Percentiles rank a stretch among this genome's conserved stretches.
Evolutionary conservation across 1,140 invertebrate species (phyloP).

Genomic region (Portunus trituberculatus): DNA sequence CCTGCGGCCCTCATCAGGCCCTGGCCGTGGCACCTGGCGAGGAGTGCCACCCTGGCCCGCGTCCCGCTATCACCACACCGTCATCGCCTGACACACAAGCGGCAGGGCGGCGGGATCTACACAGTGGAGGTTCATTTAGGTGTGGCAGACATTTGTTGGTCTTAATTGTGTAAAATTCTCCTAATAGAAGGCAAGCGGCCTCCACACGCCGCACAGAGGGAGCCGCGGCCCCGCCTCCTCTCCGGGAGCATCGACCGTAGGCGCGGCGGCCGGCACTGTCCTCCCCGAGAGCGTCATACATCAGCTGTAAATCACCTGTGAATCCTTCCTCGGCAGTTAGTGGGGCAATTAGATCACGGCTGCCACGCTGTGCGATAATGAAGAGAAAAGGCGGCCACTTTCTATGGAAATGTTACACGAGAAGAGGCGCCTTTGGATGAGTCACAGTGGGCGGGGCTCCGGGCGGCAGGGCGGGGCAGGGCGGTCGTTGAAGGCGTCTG

Average conservation of each 20-base stretch:
- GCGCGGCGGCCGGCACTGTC: slow-evolving; percentile 34
- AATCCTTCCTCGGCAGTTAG: slow-evolving; percentile 74
- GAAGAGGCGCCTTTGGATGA: neutral
- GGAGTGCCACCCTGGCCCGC: too few species aligned
- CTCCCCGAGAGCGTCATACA: slow-evolving; percentile 59
- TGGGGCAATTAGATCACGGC: slow-evolving; percentile 73
- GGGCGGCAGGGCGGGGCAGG: neutral
- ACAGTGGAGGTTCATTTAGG: slow-evolving; percentile 56
- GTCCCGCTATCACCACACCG: too few species aligned
- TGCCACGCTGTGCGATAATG: slow-evolving; percentile 72
- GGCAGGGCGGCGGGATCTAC: slow-evolving; percentile 43
- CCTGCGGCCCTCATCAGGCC: too few species aligned
- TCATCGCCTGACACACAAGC: neutral
- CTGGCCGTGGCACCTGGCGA: too few species aligned
- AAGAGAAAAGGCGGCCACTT: slow-evolving; percentile 68
- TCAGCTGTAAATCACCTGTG: slow-evolving; percentile 73
- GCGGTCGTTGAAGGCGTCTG: neutral
- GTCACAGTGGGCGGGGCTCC: neutral
- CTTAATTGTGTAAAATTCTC: slow-evolving; percentile 60
- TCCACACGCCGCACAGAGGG: neutral
- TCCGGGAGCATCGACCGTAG: slow-evolving; percentile 43
- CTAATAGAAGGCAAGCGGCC: neutral
- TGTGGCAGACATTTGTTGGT: slow-evolving; percentile 62
- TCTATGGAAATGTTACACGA: slow-evolving; percentile 65
- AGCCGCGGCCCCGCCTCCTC: neutral